These are phyloP conservation scores for Scylla paramamosain DNA, from an alignment of 1,140 invertebrate species.

Conservation along the genomic window DNA sequence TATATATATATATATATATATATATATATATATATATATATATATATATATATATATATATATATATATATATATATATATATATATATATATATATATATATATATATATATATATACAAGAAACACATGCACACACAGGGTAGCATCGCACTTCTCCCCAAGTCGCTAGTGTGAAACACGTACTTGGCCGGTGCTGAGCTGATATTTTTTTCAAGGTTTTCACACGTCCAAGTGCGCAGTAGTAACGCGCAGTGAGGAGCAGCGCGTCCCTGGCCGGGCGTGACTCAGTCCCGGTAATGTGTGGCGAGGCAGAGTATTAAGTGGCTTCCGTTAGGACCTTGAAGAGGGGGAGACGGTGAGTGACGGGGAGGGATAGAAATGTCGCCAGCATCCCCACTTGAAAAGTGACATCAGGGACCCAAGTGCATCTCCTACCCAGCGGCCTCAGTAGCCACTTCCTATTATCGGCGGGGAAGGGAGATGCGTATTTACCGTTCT, in stretches of 20 bases:
- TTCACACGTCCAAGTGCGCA: neutral
- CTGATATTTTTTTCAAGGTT: neutral
- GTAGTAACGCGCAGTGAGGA: neutral
- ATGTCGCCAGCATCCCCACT: neutral
- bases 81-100: no score
- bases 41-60: no score
- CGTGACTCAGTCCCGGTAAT: neutral
- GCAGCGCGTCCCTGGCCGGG: neutral
- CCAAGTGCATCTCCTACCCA: neutral
- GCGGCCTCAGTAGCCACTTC: neutral
- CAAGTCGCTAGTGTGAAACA: neutral
- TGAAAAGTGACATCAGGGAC: neutral
- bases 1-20: no score
- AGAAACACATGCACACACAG: neutral
- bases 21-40: no score
- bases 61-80: no score
- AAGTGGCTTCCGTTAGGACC: neutral
- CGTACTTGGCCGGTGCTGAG: neutral
- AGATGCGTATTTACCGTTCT: neutral
- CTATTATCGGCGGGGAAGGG: neutral
- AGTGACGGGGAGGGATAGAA: neutral
- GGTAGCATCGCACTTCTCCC: neutral
- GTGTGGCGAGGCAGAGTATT: slow-evolving; percentile 10
- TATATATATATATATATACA: no score
- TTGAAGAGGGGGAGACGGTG: neutral